Evolutionary conservation across 2,113 vertebrate genomes (phyloP), one percentile per base, ranked within the genome.

Genomic region (Elephantulus edwardii): DNA sequence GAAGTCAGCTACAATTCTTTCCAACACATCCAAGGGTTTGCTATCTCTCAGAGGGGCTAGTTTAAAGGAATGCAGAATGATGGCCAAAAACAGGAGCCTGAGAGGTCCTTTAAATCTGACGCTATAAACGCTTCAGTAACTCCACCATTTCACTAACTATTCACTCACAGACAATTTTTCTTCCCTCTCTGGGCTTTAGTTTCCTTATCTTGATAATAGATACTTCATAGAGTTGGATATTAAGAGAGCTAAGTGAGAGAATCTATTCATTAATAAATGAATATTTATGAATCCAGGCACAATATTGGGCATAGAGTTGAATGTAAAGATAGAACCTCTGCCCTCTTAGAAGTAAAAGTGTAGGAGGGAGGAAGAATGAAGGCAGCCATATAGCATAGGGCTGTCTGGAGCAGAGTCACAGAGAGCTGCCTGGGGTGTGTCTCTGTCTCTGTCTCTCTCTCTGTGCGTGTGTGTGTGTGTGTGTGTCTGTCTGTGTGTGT

Each of bases 131-230:
- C 72, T 66, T 40, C 58, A 56, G 78, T 20, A 28, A 35, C 46
- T 38, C 46, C 1, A 30, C 33, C 35, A 14, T 71, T 13, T 35
- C 10, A 4, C 56, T 74, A 74, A 92, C 1, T 44, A 48, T 74
- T 33, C 22, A 40, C 82, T 86, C 60, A 58, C 0, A 11, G 33
- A 44, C 83, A 62, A 58, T 75, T 71, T 91, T 68, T 71, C 56
- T n/a, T 52, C 75, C 62, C 68, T 91, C 28, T 38, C 80, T 40
- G 17, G 33, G 85, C 62, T 28, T 85, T 64, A 78, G 78, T 78
- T 88, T 82, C 58, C 60, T 78, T 71, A 92, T 93, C 58, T 80
- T 48, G 38, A 86, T 74, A 22, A 72, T 38, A 58, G 80, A 68
- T 58, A 66, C 64, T 78, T 70, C 46, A 72, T 24, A 44, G 88